These are phyloP conservation scores for Mesitornis unicolor DNA, from an alignment of 2,113 vertebrate genomes.

Conservation along the genomic window DNA sequence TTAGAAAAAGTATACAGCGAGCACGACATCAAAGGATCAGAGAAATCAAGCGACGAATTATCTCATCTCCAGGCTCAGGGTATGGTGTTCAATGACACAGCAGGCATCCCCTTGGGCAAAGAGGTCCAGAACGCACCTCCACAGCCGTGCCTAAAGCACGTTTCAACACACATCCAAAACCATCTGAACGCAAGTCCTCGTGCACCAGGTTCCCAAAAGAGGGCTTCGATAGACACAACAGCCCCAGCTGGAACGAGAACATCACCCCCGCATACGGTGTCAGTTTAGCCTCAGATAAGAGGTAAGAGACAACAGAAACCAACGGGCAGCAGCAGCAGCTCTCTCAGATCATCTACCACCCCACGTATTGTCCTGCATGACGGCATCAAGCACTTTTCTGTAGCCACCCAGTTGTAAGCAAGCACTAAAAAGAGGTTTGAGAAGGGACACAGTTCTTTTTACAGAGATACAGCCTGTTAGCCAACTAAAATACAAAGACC, in stretches of 20 bases:
- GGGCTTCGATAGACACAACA: background rate
- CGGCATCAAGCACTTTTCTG: background rate
- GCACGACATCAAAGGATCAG: background rate
- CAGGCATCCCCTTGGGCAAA: background rate
- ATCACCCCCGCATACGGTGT: background rate
- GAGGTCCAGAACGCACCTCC: background rate
- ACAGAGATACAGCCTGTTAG: background rate
- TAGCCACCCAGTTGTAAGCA: background rate
- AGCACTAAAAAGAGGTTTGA: background rate
- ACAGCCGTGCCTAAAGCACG: background rate
- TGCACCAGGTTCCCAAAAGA: background rate
- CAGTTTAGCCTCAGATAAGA: background rate
- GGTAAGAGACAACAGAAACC: background rate
- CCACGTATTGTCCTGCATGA: fast-evolving
- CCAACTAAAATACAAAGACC: background rate
- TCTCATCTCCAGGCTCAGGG: background rate
- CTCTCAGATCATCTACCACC: background rate
- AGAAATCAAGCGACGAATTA: background rate
- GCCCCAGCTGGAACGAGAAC: background rate
- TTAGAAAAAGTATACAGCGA: background rate
- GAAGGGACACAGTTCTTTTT: background rate
- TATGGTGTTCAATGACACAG: background rate
- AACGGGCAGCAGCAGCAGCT: background rate
- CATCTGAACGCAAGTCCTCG: fast-evolving
- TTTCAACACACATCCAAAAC: background rate